Base-by-base conservation (phyloP, 2,113 vertebrate genomes). In the Catharus minimus region DNA sequence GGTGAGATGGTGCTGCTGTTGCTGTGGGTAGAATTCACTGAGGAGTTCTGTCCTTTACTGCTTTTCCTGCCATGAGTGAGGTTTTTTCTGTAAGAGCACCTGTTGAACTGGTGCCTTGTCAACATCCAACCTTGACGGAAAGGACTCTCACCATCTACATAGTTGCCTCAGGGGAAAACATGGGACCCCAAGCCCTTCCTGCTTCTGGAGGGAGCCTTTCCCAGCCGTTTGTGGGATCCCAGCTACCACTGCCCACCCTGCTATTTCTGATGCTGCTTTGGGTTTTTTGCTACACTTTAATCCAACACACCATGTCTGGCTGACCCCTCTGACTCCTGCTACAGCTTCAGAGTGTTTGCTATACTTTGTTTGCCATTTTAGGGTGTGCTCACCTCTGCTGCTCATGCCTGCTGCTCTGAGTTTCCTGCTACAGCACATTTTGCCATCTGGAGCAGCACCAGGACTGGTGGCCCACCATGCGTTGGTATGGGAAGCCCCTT, bases 381-480 rank as follows among this genome's bases (percentile, higher is more conserved):
- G 9, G 8, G 4, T 30, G 15, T 30, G 32, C 8, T 30, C 5
- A 19, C 10, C 20, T 36, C 24, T 36, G 46, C 55, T 22, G 1
- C 19, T 60, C 11, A 27, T 30, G 23, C 14, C 36, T 9, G 18
- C 30, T 30, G 30, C 24, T 30, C 10, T 0, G 3, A 36, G 10
- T 43, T 36, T 44, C 32, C 13, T 20, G 13, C 32, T 43, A 9
- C 38, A 50, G 65, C 16, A 16, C 20, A 24, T 12, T 28, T 43
- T 8, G 2, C 32, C 32, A 53, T 36, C 20, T 14, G 9, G 6
- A 69, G 36, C 19, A n/a, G 65, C 15, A 23, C 9, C 0, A 2
- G 15, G 5, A 50, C 15, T 0, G 2, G 18, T 0, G 1, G 14
- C 30, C 8, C 1, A 2, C 12, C 0, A 3, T 12, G 19, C 4